Evolutionary conservation across 2,113 vertebrate genomes (phyloP).

Genomic region (Mungos mungo): DNA sequence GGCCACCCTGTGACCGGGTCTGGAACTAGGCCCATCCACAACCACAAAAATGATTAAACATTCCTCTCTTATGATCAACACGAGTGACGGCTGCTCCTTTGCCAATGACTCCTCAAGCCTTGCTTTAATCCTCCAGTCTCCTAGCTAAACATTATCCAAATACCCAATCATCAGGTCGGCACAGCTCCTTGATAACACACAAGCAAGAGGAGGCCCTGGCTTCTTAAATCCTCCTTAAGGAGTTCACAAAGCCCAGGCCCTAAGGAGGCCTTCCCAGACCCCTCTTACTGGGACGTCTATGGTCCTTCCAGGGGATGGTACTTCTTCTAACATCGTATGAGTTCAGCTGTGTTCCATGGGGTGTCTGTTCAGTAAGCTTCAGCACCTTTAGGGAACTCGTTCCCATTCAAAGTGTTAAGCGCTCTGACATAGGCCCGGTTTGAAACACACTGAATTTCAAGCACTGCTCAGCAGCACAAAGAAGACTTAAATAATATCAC

Average conservation of each 20-base stretch:
- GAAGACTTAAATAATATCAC: not conserved
- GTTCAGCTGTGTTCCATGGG: not conserved
- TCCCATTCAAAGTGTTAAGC: not conserved
- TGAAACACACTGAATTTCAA: not conserved
- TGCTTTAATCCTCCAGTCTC: not conserved
- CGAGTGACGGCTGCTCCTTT: not conserved
- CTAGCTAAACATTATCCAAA: not conserved
- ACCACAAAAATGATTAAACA: not conserved
- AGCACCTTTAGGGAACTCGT: not conserved
- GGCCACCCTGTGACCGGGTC: not conserved
- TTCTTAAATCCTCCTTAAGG: conserved; percentile 1
- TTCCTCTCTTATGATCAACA: not conserved
- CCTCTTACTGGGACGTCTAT: not conserved
- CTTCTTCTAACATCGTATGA: not conserved
- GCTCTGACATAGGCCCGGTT: not conserved
- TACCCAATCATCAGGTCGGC: not conserved
- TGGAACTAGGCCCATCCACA: not conserved
- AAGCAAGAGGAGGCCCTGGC: not conserved
- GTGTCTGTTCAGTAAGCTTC: not conserved
- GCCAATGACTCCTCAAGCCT: not conserved
- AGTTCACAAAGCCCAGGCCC: not conserved
- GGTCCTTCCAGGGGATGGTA: not conserved
- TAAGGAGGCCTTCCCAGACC: not conserved
- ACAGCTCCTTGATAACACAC: not conserved
- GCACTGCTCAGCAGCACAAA: not conserved